Percentiles rank a stretch among this genome's conserved stretches.
Evolutionary conservation across 2,888 invertebrate genomes (phyloP).

Genomic region (Tenthredo distinguenda): DNA sequence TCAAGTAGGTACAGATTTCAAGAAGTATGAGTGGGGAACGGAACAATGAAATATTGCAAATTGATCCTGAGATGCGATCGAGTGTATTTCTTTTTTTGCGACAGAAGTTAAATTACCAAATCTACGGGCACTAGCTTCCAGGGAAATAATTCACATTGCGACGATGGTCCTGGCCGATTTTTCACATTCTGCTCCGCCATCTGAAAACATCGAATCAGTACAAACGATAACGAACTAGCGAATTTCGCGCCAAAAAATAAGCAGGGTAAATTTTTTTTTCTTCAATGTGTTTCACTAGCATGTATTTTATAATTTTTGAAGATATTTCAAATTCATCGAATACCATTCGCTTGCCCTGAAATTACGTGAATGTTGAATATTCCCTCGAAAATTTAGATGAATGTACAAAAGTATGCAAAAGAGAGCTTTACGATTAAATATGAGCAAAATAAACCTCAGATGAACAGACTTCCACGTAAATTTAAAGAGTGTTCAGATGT

Average conservation of each 20-base stretch:
- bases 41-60: neutral
- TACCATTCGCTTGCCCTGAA: no score
- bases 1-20: neutral
- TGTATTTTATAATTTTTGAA: no score
- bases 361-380: no score
- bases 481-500: no score
- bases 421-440: neutral
- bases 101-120: neutral
- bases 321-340: no score
- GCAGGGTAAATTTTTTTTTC: no score
- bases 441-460: neutral
- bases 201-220: neutral
- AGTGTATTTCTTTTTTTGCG: neutral
- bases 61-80: neutral
- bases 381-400: no score
- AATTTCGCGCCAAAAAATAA: neutral
- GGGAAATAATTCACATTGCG: neutral
- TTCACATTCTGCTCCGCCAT: neutral
- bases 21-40: neutral
- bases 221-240: neutral
- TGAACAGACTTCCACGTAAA: neutral
- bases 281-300: no score
- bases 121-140: neutral
- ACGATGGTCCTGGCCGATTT: neutral
- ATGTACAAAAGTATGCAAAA: no score